These are phyloP conservation scores for Nothobranchius furzeri DNA, from an alignment of 2,113 vertebrate species.

Conservation along the genomic window DNA sequence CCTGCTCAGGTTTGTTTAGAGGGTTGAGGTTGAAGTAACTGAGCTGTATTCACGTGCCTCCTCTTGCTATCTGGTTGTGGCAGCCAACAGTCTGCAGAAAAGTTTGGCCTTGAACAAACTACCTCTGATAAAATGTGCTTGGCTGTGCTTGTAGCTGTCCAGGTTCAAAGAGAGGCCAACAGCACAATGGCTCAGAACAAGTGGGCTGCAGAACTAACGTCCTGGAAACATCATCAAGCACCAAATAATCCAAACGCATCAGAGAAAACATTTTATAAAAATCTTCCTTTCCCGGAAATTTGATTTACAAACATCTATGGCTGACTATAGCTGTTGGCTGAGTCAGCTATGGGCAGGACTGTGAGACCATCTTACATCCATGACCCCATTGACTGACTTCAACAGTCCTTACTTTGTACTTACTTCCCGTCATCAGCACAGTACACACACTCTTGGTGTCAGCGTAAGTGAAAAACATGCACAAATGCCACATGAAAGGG, in stretches of 20 bases:
- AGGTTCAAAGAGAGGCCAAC: constrained; percentile 77
- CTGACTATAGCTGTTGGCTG: too few species aligned
- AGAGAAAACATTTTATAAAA: too few species aligned
- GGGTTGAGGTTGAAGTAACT: constrained; percentile 50
- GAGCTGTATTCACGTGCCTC: constrained; percentile 60
- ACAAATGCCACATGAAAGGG: constrained; percentile 63
- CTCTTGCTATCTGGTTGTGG: constrained; percentile 32
- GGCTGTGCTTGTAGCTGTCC: constrained; percentile 71
- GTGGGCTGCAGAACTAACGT: constrained; percentile 57
- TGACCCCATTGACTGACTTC: constrained; percentile 39
- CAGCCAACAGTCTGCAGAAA: constrained; percentile 49
- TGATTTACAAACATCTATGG: too few species aligned
- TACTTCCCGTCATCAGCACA: constrained; percentile 54
- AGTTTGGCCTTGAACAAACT: constrained; percentile 68
- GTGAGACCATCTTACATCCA: constrained; percentile 37
- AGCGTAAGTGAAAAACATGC: constrained; percentile 45
- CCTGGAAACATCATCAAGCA: constrained; percentile 59
- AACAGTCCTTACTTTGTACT: constrained; percentile 54
- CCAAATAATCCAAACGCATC: too few species aligned
- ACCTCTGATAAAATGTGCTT: constrained; percentile 59
- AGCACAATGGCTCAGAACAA: constrained; percentile 67
- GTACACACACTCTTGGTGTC: constrained; percentile 46
- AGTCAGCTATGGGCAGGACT: constrained; percentile 17
- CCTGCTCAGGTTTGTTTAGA: constrained; percentile 37
- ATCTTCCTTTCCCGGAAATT: too few species aligned